A percentile compares a stretch with the other conserved stretches of the same genome.
phyloP scores from a whole-genome alignment of 1,140 invertebrate species.

The Heliconius congener region DNA sequence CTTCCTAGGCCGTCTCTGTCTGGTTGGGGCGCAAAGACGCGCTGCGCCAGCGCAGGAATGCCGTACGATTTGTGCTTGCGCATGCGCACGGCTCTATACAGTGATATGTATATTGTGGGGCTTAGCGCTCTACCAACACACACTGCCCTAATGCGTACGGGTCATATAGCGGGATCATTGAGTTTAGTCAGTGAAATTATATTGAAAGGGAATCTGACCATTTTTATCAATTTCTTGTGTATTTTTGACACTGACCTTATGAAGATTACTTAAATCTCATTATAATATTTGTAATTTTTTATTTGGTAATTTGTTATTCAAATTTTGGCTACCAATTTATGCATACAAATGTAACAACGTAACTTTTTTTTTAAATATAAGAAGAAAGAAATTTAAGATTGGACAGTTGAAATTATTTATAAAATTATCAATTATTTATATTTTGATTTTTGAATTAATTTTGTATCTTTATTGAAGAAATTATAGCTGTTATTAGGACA shows the following conservation, averaged over 20 bases:
- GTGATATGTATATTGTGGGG: constrained; percentile 59
- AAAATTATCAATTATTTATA: no score
- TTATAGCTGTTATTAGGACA: no score
- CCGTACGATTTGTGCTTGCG: constrained; percentile 77
- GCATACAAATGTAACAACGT: no score
- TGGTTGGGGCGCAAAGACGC: constrained; percentile 36
- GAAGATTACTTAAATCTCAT: not conserved
- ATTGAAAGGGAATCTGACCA: constrained; percentile 79
- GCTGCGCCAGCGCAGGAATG: constrained; percentile 71
- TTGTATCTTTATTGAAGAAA: no score
- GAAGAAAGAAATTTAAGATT: no score
- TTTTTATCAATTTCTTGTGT: constrained; percentile 67
- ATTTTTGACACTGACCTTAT: constrained; percentile 42
- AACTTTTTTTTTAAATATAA: no score
- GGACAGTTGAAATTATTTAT: no score
- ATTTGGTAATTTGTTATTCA: not conserved
- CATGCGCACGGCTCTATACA: constrained; percentile 58
- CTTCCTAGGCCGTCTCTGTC: constrained; percentile 59
- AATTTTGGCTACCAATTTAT: not conserved
- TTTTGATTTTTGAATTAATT: no score
- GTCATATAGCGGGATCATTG: constrained; percentile 79
- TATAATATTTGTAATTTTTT: constrained; percentile 14
- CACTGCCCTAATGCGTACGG: constrained; percentile 80
- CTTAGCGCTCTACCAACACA: constrained; percentile 68
- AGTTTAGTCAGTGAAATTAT: constrained; percentile 80